Evolutionary conservation across 2,113 vertebrate species (phyloP), one percentile per base, ranked within the genome.

Genomic region (Tenebrosternarchus preto): DNA sequence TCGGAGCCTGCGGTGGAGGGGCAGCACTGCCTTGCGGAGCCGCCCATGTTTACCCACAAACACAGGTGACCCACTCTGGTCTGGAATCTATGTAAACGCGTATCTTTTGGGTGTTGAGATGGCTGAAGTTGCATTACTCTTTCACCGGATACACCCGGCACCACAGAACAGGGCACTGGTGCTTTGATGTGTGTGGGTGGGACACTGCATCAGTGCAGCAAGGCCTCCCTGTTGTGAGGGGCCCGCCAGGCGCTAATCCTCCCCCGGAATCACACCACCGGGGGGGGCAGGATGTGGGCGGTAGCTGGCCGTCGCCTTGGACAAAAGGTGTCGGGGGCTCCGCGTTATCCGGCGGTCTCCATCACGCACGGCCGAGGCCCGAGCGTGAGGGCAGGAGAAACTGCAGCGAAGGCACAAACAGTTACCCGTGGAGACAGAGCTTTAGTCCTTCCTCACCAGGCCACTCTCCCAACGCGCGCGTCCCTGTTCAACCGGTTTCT

Each of bases 221-320:
- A 24, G 20, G 63, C n/a, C 57, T 25, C 27, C 39, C 43, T 3
- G 36, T 6, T 69, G 69, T 36, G 64, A 68, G 76, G 66, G 77
- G 55, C 73, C 67, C 79, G 55, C 56, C 67, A 69, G 77, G 33
- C 43, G 84, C 73, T 91, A 91, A 92, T 92, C 90, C 89, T 88
- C 70, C 85, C 86, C 85, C 25, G 46, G 88, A 87, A 88, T 88
- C 71, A 86, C 87, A 82, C 73, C 27, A 56, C 63, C 1, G 81
- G 69, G 77, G 72, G 68, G 50, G 87, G 87, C 87, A 92, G 91
- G 90, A 91, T 87, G 89, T 86, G 87, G 81, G 89, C 86, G 86
- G 87, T 92, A 92, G 90, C 91, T 93, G 91, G 88, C 90, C 89
- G 88, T 86, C 86, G 82, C 87, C 88, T 90, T 86, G 90, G 83